Base-by-base conservation (phyloP, 2,888 invertebrate genomes). In the Clivina fossor region DNA sequence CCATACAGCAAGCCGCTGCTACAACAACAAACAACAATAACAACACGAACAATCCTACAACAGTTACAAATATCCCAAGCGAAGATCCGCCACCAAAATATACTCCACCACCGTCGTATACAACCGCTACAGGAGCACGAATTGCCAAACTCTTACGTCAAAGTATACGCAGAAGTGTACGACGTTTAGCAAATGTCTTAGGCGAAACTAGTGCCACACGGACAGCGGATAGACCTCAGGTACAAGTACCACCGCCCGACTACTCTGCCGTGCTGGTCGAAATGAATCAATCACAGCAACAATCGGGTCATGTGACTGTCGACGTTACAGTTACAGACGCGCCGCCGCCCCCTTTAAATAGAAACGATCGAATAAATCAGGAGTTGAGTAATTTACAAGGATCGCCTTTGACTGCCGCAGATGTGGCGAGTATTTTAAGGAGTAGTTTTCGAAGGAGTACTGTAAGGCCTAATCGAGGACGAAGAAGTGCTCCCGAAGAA, bases 31-130 rank as follows among this genome's bases (percentile, higher is more conserved):
- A 63, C 57, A 58, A 59, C n/a, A n/a, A n/a, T 37, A 26, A 20
- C 11, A 48, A 49, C 13, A 54, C 54, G 8, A 60, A 57, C 16
- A 61, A 61, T 32, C 61, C 62, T 18, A 56, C 65, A 22, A 58
- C 65, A 3, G 53, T 61, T 5, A 58, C 63, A 19, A 72, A 72
- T 43, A 63, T 74, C 19, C 70, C 74, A 7, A 70, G 75, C 35
- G 82, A 83, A 65, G 92, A 92, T 76, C 90, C 91, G 1, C 93
- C 93, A 2, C 93, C 93, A 44, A 93, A 93, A 72, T 93, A 94
- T 74, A 93, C 93, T 0, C 93, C 94, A 1, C 94, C 94, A 2
- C 93, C 93, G 0, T 91, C 91, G 0, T 93, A 93, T 70, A 90
- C 92, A 22, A 93, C 93, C 3, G 93, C 93, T 1, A 93, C 93